Evolutionary conservation across 2,797 vertebrate species (phyloP), one percentile per base, ranked within the genome.

Genomic region (Pteronotus mesoamericanus): DNA sequence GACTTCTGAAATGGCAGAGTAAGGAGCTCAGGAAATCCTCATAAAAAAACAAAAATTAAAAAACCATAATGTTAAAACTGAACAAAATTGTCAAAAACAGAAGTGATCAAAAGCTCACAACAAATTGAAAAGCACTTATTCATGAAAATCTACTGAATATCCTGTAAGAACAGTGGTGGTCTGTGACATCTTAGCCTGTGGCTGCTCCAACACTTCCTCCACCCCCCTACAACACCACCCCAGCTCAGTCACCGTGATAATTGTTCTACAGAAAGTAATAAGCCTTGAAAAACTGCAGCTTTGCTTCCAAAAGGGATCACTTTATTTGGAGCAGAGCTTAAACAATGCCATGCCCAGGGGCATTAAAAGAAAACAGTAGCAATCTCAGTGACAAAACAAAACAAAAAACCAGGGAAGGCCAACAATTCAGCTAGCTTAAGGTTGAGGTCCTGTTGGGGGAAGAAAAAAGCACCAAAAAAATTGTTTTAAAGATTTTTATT

Each of bases 261-360:
- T 42, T 88, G 46, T 57, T 64, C 88, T 88, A 42, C 26, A 42
- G 26, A 39, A 42, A 57, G 42, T 57, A 29, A 42, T n/a, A 83
- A 69, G 22, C 32, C 22, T 7, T 32, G 21, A 64, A 74, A 89
- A 94, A 82, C 64, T 44, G 22, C 21, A 59, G 32, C 21, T 86
- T 89, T 85, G 39, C 34, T 79, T 29, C n/a, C 64, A 48, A 87
- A 72, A 24, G 11, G 19, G 44, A 26, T 77, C 32, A 34, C 37
- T 93, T 61, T 68, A 78, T 55, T 92, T 86, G 90, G 44, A 89
- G 42, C 34, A 92, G 69, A 92, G 26, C 29, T 87, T 75, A 34
- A 74, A 89, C 64, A 84, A 64, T 14, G 11, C 26, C 32, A 22
- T 21, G 69, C 64, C 29, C 16, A 46, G 44, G 46, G 48, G 1